A percentile compares a stretch with the other conserved stretches of the same genome.
These are phyloP conservation scores for Pomatorhinus ruficollis DNA, from an alignment of 2,113 vertebrate genomes.

Conservation along the genomic window DNA sequence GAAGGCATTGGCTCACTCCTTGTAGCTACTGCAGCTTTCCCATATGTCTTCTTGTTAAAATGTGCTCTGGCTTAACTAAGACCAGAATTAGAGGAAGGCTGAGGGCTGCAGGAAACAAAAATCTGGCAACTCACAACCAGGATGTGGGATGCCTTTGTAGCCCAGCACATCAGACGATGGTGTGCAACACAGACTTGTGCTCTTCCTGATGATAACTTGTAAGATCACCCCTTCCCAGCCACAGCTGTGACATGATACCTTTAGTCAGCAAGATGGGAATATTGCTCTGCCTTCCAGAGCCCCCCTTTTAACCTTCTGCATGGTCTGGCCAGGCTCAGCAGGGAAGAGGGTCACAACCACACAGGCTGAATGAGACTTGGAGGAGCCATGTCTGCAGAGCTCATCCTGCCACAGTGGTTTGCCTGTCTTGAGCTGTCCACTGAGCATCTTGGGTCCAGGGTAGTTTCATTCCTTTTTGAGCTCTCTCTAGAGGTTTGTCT, in stretches of 20 bases:
- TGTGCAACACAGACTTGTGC: not conserved
- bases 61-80: not conserved
- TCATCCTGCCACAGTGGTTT: not conserved
- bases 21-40: not conserved
- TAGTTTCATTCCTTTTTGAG: not conserved
- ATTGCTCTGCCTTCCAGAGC: not conserved
- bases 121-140: not conserved
- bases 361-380: not conserved
- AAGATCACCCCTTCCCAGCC: not conserved
- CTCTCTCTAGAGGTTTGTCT: not conserved
- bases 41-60: not conserved
- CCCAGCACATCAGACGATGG: not conserved
- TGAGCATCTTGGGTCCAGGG: not conserved
- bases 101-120: not conserved
- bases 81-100: not conserved
- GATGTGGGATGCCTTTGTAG: not conserved
- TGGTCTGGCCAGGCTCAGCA: not conserved
- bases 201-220: not conserved
- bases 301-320: not conserved
- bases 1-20: not conserved
- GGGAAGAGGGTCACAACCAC: not conserved
- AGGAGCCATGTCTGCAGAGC: not conserved
- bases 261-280: not conserved
- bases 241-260: not conserved
- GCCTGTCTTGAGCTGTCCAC: not conserved